Conservation (phyloP, 2,113 vertebrate genomes). For the Galemys pyrenaicus region DNA sequence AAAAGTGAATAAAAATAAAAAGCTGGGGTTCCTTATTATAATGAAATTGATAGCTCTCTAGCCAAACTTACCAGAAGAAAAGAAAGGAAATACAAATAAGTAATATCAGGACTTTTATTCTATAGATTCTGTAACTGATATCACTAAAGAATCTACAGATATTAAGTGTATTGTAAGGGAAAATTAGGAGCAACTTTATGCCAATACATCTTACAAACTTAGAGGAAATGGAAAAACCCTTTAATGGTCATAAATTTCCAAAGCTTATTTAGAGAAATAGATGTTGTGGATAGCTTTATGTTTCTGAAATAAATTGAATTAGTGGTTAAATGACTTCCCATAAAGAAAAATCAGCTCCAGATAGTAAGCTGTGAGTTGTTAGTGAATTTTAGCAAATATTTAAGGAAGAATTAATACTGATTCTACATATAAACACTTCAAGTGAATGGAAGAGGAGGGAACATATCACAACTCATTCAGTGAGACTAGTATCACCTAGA, state of each 20-base stretch:
- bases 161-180: constrained; percentile 4
- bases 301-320: background rate
- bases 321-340: constrained; percentile 22
- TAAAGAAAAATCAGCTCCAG: background rate
- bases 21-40: background rate
- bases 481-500: constrained; percentile 14
- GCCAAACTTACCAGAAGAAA: background rate
- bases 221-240: background rate
- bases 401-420: constrained; percentile 3
- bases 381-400: background rate
- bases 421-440: constrained; percentile 28
- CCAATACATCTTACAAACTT: background rate
- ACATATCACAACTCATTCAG: background rate
- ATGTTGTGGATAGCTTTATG: background rate
- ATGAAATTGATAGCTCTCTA: background rate
- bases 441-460: background rate
- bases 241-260: background rate
- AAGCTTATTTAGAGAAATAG: background rate
- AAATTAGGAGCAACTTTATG: background rate
- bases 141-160: background rate
- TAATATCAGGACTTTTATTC: background rate
- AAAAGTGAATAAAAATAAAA: background rate
- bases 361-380: background rate
- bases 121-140: background rate
- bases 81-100: constrained; percentile 2